phyloP scores from a whole-genome alignment of 2,888 invertebrate species.

The Hemaris fuciformis region DNA sequence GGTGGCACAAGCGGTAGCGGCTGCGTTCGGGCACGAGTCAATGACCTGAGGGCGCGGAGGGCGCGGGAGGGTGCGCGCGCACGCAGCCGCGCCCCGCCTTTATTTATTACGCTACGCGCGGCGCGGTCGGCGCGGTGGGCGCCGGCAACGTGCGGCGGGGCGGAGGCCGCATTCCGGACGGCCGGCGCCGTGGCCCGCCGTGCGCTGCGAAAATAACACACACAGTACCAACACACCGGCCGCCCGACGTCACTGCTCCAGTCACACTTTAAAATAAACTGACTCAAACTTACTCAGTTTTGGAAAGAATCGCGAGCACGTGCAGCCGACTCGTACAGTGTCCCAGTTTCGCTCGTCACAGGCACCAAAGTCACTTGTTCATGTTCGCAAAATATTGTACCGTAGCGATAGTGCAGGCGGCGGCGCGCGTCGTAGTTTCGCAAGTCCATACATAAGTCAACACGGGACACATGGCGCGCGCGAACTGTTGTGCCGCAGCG shows the following conservation, averaged over 20 bases:
- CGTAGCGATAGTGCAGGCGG: conserved; percentile 17
- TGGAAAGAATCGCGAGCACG: conserved; percentile 58
- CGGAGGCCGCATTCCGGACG: conserved; percentile 73
- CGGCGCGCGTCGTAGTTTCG: conserved; percentile 18
- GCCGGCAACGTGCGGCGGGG: conserved; percentile 61
- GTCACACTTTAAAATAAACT: conserved; percentile 76
- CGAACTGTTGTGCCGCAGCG: conserved; percentile 50
- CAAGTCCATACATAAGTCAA: conserved; percentile 49
- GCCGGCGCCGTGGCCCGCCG: conserved; percentile 55
- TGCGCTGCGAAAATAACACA: conserved; percentile 72
- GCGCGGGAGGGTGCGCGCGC: conserved; percentile 79
- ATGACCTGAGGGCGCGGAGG: conserved; percentile 73
- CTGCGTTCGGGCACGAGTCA: conserved; percentile 64
- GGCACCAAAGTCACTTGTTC: conserved; percentile 68
- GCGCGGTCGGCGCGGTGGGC: conserved; percentile 67
- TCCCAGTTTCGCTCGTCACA: conserved; percentile 50
- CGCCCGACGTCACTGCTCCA: conserved; percentile 51
- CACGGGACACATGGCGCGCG: conserved; percentile 77
- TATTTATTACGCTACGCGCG: conserved; percentile 80
- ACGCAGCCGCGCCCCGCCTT: conserved; percentile 80
- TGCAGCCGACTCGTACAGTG: conserved; percentile 63
- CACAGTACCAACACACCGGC: conserved; percentile 48
- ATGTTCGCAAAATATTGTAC: conserved; percentile 34
- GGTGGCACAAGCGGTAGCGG: conserved; percentile 43
- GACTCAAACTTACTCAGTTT: conserved; percentile 69